Evolutionary conservation across 92 coral and sea anemone species (phyloP).

Genomic region (Zoanthus sociatus): DNA sequence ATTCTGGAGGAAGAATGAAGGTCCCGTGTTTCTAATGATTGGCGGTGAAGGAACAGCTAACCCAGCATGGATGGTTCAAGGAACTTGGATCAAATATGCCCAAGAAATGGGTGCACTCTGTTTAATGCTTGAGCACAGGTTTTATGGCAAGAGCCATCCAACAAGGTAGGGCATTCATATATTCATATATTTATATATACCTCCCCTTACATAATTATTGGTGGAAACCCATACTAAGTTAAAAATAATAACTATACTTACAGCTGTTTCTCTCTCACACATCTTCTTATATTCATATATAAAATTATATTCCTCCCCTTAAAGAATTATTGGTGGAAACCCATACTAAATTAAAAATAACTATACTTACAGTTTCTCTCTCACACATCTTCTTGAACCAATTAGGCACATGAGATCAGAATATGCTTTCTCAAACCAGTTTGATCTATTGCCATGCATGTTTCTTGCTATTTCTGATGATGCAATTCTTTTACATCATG

Average conservation of each 20-base stretch:
- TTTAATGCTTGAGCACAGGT: conserved; percentile 88
- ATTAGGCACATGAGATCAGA: not conserved
- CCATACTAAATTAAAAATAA: no score
- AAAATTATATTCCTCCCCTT: no score
- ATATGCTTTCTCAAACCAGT: not conserved
- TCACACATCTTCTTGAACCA: not conserved
- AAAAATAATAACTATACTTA: no score
- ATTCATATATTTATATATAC: no score
- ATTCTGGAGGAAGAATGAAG: conserved; percentile 71
- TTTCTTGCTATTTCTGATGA: not conserved
- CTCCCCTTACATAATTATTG: no score
- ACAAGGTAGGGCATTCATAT: conserved; percentile 58
- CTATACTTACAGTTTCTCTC: not conserved
- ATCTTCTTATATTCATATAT: no score
- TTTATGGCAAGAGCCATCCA: conserved; percentile 97
- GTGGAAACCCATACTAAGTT: no score
- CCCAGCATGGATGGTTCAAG: conserved; percentile 92
- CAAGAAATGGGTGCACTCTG: conserved; percentile 87
- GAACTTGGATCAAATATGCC: conserved; percentile 93
- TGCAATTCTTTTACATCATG: no score
- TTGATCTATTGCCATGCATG: not conserved
- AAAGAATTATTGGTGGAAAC: no score
- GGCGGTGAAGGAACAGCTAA: conserved; percentile 98
- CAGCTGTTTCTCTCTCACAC: no score
- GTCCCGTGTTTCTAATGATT: conserved; percentile 94